These are phyloP conservation scores for Microtus pennsylvanicus DNA, from an alignment of 2,113 vertebrate genomes.

Conservation along the genomic window DNA sequence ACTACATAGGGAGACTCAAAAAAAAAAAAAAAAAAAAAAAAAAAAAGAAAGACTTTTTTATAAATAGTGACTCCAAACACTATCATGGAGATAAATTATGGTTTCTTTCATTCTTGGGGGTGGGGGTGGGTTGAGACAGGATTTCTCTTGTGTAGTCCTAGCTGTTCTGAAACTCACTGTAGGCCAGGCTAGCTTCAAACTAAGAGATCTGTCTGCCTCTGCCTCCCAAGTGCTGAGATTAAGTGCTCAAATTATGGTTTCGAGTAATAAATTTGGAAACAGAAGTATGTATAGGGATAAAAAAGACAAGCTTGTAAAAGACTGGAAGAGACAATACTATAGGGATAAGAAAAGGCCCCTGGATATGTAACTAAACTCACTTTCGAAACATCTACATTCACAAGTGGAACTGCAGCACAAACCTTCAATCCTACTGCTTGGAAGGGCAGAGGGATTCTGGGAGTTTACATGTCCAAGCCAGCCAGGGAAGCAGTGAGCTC, in stretches of 20 bases:
- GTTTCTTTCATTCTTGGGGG: neutral
- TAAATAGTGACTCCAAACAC: neutral
- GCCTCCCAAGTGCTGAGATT: neutral
- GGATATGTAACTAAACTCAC: neutral
- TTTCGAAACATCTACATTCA: conserved; percentile 24
- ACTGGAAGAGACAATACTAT: neutral
- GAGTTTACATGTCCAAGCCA: neutral
- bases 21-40: neutral
- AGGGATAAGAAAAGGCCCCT: neutral
- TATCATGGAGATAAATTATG: neutral
- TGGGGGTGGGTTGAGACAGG: neutral
- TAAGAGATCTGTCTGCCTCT: neutral
- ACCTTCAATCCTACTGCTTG: neutral
- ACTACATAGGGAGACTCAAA: neutral
- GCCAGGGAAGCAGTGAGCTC: neutral
- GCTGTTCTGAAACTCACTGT: neutral
- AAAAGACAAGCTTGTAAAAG: neutral
- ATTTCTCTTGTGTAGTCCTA: neutral
- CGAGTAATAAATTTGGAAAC: neutral
- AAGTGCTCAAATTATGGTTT: conserved; percentile 13
- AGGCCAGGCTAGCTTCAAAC: neutral
- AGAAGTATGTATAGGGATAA: neutral
- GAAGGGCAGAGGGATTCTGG: neutral
- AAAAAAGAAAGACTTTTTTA: neutral
- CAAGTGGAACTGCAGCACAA: neutral